Evolutionary conservation across 1,140 invertebrate species (phyloP).

Genomic region (Bactericera cockerelli): DNA sequence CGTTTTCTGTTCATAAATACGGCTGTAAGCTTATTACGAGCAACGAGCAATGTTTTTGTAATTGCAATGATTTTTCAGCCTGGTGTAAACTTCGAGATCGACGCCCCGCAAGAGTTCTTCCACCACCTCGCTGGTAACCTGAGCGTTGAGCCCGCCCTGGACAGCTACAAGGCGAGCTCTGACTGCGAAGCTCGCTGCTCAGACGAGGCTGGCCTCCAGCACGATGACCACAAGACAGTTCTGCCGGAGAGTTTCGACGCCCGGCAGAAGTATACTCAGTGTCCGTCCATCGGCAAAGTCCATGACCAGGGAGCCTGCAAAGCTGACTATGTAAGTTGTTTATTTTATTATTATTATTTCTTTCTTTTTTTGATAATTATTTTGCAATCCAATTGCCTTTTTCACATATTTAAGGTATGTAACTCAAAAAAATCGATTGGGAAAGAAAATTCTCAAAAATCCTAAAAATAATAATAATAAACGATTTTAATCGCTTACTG

Average conservation of each 20-base stretch:
- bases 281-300: constrained; percentile 58
- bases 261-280: constrained; percentile 61
- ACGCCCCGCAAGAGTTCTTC: not conserved
- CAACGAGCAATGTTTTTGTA: too few species aligned
- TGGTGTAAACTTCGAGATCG: not conserved
- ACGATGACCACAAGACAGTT: not conserved
- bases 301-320: constrained; percentile 58
- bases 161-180: not conserved
- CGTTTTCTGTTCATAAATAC: too few species aligned
- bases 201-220: too few species aligned
- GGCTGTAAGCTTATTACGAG: too few species aligned
- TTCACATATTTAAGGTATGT: too few species aligned
- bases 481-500: too few species aligned
- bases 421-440: too few species aligned
- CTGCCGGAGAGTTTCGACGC: constrained; percentile 68
- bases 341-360: too few species aligned
- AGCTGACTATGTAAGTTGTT: constrained; percentile 50
- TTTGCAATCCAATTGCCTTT: too few species aligned
- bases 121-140: not conserved
- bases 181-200: not conserved
- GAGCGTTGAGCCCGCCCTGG: not conserved
- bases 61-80: not conserved
- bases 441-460: too few species aligned
- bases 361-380: too few species aligned
- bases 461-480: too few species aligned